Evolutionary conservation across 2,113 vertebrate species (phyloP).

Genomic region (Chaetodon trifascialis): DNA sequence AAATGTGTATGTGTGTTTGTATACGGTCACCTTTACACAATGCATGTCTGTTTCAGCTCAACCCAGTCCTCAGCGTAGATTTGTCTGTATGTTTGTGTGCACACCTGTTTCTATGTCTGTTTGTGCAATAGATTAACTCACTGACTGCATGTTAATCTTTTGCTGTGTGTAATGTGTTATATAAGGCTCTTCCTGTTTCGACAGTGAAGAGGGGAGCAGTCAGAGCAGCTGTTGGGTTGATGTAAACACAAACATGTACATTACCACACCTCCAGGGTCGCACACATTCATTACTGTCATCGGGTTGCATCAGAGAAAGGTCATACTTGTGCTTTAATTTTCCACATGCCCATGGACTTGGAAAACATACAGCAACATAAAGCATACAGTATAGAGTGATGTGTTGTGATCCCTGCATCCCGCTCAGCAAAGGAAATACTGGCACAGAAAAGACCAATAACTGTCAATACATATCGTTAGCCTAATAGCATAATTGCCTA

Average conservation of each 20-base stretch:
- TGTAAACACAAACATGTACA: constrained; percentile 48
- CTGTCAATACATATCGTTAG: not conserved
- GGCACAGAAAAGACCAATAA: not conserved
- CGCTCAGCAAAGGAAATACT: not conserved
- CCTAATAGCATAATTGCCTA: too few relatives aligned
- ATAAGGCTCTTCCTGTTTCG: constrained; percentile 51
- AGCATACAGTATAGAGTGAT: not conserved
- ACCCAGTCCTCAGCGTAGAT: not conserved
- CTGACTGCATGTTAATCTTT: constrained; percentile 42
- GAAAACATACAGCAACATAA: not conserved
- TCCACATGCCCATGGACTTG: not conserved
- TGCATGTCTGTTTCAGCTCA: constrained; percentile 13
- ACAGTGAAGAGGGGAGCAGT: constrained; percentile 13
- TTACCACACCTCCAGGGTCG: constrained; percentile 26
- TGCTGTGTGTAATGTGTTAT: constrained; percentile 36
- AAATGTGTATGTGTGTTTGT: constrained; percentile 10
- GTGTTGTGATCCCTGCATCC: not conserved
- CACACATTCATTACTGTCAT: constrained; percentile 15
- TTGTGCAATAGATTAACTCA: constrained; percentile 44
- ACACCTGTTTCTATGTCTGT: constrained; percentile 52
- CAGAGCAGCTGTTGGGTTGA: constrained; percentile 34
- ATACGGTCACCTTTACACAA: constrained; percentile 4
- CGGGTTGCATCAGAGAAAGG: constrained; percentile 23
- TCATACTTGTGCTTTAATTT: constrained; percentile 3
- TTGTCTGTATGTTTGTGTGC: constrained; percentile 19